phyloP scores from a whole-genome alignment of 2,113 vertebrate genomes.

The Chrysemys picta region DNA sequence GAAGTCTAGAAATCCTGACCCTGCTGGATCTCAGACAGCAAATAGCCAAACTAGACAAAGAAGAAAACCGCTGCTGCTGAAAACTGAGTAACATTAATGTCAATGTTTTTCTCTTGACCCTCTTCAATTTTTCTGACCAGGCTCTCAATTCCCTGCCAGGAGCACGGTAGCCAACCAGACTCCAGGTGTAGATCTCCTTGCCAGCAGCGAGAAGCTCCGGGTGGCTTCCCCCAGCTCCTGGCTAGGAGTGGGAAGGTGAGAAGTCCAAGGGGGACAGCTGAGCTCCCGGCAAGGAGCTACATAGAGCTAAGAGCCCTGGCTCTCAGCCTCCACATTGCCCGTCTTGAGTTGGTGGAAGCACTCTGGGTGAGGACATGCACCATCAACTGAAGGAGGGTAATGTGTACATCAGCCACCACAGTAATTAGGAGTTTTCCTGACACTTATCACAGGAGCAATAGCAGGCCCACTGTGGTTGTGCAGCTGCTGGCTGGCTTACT shows the following conservation, averaged over 20 bases:
- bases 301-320: too few species aligned
- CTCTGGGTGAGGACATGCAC: too few species aligned
- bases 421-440: not conserved
- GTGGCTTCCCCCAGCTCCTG: too few species aligned
- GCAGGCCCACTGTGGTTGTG: not conserved
- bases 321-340: too few species aligned
- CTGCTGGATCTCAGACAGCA: not conserved
- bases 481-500: not conserved
- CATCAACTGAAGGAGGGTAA: not conserved
- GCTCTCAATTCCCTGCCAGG: too few species aligned
- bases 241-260: too few species aligned
- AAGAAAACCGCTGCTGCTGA: not conserved
- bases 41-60: not conserved
- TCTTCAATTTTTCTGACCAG: not conserved
- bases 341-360: too few species aligned
- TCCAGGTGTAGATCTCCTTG: too few species aligned
- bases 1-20: not conserved
- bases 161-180: too few species aligned
- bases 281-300: too few species aligned
- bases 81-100: not conserved
- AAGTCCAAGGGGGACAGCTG: not conserved
- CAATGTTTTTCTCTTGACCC: not conserved
- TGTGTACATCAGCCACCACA: not conserved
- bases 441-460: not conserved
- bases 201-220: too few species aligned